Evolutionary conservation across 2,113 vertebrate genomes (phyloP).

Genomic region (Saguinus midas): DNA sequence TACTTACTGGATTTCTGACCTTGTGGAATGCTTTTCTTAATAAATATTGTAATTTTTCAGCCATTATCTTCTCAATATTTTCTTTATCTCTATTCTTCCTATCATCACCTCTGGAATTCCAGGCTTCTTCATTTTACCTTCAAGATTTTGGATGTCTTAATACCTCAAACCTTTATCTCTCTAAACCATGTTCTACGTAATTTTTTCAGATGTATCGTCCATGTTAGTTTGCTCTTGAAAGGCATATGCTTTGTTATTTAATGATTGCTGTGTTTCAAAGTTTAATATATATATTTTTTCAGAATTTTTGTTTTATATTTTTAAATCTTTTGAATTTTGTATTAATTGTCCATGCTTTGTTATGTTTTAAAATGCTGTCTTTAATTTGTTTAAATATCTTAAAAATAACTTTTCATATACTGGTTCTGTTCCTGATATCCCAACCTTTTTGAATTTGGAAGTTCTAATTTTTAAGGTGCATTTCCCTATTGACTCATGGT

Average conservation of each 20-base stretch:
- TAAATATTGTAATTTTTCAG: not conserved
- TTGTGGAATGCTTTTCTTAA: not conserved
- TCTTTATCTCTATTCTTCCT: not conserved
- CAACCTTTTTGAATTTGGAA: not conserved
- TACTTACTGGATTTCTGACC: not conserved
- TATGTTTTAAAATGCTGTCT: not conserved
- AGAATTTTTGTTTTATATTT: not conserved
- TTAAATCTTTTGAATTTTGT: not conserved
- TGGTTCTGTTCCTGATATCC: not conserved
- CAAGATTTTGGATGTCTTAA: not conserved
- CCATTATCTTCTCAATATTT: not conserved
- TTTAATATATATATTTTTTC: not conserved
- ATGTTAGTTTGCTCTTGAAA: not conserved
- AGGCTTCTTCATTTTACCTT: not conserved
- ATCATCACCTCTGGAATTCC: not conserved
- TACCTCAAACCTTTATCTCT: not conserved
- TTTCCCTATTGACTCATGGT: not conserved
- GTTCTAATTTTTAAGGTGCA: not conserved
- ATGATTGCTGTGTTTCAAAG: not conserved
- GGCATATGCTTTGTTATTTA: not conserved
- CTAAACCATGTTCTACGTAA: not conserved
- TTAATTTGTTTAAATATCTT: not conserved
- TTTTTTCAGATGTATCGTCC: not conserved
- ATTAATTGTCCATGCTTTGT: not conserved
- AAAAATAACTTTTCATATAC: not conserved